Percentiles rank a stretch among this genome's conserved stretches.
Conservation (phyloP, 2,113 vertebrate species). For the Dryoscopus gambensis region DNA sequence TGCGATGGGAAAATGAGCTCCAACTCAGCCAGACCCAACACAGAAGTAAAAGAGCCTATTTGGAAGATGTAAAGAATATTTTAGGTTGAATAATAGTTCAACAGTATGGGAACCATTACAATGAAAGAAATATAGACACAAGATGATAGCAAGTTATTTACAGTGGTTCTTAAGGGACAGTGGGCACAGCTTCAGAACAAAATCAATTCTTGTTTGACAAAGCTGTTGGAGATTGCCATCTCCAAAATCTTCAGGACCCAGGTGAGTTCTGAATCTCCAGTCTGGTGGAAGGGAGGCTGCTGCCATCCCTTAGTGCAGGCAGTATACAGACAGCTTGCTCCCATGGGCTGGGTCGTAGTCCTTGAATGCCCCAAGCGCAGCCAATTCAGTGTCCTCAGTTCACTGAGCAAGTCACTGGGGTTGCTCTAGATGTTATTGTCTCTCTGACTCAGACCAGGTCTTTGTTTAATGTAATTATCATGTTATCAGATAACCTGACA, state of each 20-base stretch:
- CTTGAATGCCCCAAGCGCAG: not conserved
- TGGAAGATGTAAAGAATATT: not conserved
- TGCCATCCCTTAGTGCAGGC: not conserved
- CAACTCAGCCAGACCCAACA: not conserved
- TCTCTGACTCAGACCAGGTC: not conserved
- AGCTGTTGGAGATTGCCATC: not conserved
- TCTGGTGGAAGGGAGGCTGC: not conserved
- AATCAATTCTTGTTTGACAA: not conserved
- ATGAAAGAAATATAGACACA: not conserved
- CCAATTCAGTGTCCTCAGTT: not conserved
- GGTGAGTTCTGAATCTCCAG: rapidly evolving
- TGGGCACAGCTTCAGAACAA: not conserved
- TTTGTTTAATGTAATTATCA: not conserved
- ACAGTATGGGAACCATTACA: not conserved
- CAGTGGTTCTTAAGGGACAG: not conserved
- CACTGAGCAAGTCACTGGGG: not conserved
- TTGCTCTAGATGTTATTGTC: not conserved
- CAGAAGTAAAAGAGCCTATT: not conserved
- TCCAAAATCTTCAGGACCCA: not conserved
- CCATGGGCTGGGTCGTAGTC: not conserved
- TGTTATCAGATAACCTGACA: not conserved
- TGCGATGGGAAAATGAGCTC: not conserved
- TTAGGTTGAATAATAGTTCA: not conserved
- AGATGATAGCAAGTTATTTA: not conserved
- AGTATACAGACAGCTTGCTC: not conserved